Percentiles rank a stretch among this genome's conserved stretches.
Evolutionary conservation across 2,113 vertebrate genomes (phyloP).

Genomic region (Otocyon megalotis): DNA sequence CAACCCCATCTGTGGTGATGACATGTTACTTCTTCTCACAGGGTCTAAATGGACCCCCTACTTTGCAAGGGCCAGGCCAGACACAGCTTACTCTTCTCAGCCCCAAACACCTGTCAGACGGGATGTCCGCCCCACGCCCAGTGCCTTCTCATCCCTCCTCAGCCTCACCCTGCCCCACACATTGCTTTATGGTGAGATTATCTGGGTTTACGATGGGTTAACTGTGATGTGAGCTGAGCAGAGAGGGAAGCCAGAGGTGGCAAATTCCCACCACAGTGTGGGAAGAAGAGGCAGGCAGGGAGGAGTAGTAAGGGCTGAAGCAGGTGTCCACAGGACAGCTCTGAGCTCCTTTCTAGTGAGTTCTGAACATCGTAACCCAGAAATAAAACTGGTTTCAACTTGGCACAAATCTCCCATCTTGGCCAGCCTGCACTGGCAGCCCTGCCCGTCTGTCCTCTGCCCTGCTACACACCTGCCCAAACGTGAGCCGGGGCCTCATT

Average conservation of each 20-base stretch:
- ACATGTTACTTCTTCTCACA: not conserved
- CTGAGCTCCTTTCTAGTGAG: not conserved
- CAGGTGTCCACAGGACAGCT: not conserved
- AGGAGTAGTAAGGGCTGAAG: not conserved
- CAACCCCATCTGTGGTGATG: fast-evolving
- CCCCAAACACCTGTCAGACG: not conserved
- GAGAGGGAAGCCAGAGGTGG: not conserved
- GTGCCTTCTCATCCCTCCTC: not conserved
- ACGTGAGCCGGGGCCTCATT: not conserved
- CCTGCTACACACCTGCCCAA: not conserved
- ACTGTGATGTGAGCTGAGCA: not conserved
- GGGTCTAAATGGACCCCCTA: not conserved
- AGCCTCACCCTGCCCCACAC: fast-evolving
- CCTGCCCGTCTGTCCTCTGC: not conserved
- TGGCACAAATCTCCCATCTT: not conserved
- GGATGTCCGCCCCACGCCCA: fast-evolving
- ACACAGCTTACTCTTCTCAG: not conserved
- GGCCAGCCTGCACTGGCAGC: not conserved
- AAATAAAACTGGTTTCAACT: not conserved
- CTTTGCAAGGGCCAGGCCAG: not conserved
- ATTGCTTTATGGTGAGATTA: fast-evolving
- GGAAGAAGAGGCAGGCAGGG: not conserved
- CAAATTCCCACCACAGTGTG: not conserved
- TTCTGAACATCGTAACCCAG: not conserved
- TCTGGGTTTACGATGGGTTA: too few relatives aligned